Conservation (phyloP, 2,888 invertebrate genomes). For the Mycalesis mineus region DNA sequence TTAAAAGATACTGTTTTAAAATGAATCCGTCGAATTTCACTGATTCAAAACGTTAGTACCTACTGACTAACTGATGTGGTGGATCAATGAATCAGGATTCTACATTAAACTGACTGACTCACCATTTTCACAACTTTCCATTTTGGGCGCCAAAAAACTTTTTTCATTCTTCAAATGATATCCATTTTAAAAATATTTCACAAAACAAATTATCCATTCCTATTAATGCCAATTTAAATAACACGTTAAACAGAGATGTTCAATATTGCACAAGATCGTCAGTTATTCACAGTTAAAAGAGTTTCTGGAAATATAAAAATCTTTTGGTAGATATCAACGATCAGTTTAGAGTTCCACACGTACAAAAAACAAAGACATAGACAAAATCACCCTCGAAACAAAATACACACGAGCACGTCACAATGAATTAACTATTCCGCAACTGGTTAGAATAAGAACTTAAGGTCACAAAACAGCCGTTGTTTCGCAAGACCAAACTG, state of each 20-base stretch:
- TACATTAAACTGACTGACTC: slow-evolving; percentile 19
- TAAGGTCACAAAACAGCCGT: slow-evolving; percentile 46
- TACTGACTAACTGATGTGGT: too few relatives aligned
- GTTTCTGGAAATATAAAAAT: too few relatives aligned
- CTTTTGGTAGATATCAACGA: too few relatives aligned
- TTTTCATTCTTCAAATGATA: slow-evolving; percentile 22
- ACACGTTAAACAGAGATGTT: too few relatives aligned
- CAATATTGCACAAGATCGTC: too few relatives aligned
- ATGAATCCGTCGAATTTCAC: too few relatives aligned
- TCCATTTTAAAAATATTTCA: slow-evolving; percentile 6
- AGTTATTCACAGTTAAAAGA: too few relatives aligned
- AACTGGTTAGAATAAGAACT: slow-evolving; percentile 4
- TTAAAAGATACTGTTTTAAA: too few relatives aligned
- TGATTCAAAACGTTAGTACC: too few relatives aligned
- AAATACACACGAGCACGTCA: not conserved
- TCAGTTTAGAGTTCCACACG: too few relatives aligned
- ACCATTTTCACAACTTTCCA: slow-evolving; percentile 63
- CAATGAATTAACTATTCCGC: not conserved
- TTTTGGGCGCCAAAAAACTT: slow-evolving; percentile 37
- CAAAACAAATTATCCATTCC: not conserved
- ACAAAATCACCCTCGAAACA: not conserved
- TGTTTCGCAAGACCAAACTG: slow-evolving; percentile 63
- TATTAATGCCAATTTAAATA: too few relatives aligned
- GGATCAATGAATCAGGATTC: too few relatives aligned
- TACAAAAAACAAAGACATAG: not conserved